Evolutionary conservation across 1,140 invertebrate genomes (phyloP).

Genomic region (Diprion similis): DNA sequence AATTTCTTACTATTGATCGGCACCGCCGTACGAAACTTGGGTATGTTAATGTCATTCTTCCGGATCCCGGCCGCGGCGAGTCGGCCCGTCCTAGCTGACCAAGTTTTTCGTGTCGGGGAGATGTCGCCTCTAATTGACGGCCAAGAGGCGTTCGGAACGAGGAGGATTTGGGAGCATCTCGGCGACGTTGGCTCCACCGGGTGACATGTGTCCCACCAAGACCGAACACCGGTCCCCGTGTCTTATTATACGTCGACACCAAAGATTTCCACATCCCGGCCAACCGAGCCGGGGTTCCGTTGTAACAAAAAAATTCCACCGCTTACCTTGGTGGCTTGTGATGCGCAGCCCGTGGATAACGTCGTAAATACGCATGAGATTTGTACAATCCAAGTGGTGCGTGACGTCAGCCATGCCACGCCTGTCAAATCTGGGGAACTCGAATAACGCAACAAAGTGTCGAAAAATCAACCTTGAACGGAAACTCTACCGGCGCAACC

Average conservation of each 20-base stretch:
- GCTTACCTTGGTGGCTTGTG: no score
- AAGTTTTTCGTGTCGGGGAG: slow-evolving; percentile 46
- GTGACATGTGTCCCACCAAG: slow-evolving; percentile 51
- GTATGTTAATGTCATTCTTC: slow-evolving; percentile 56
- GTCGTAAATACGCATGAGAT: no score
- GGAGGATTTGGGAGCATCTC: slow-evolving; percentile 29
- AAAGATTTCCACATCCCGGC: neutral
- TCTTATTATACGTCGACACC: slow-evolving; percentile 43
- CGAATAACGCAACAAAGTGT: no score
- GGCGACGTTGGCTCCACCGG: neutral
- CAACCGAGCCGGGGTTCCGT: no score
- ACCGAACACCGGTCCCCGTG: slow-evolving; percentile 41
- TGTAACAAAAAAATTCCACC: no score
- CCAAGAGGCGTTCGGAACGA: slow-evolving; percentile 9
- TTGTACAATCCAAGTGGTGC: no score
- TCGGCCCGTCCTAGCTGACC: slow-evolving; percentile 25
- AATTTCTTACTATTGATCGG: neutral
- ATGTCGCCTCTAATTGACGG: slow-evolving; percentile 57
- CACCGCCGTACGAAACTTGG: slow-evolving; percentile 19
- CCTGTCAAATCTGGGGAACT: no score
- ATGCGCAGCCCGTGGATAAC: no score
- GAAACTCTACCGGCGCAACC: no score
- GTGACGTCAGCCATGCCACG: no score
- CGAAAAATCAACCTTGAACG: no score
- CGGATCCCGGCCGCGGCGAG: slow-evolving; percentile 41